Evolutionary conservation across 2,797 vertebrate species (phyloP).

Genomic region (Zalophus californianus): DNA sequence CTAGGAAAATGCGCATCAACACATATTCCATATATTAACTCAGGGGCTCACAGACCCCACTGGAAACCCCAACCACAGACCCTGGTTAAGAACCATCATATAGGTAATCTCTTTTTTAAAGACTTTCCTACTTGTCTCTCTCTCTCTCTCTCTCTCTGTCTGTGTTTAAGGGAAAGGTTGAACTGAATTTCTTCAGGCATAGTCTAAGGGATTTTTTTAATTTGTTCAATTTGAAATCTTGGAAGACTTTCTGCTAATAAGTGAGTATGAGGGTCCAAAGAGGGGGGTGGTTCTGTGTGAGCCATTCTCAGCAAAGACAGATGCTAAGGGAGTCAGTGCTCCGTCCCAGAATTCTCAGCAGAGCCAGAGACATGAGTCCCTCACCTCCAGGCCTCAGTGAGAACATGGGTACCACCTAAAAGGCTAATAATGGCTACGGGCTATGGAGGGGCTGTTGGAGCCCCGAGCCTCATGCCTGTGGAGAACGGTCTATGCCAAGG

Average conservation of each 20-base stretch:
- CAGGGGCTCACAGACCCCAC: neutral
- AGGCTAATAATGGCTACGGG: accelerated
- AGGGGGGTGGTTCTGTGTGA: neutral
- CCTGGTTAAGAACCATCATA: neutral
- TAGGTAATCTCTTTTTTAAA: neutral
- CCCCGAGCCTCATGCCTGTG: neutral
- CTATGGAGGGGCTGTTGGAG: neutral
- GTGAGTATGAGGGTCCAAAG: neutral
- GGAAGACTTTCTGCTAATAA: slow-evolving; percentile 22
- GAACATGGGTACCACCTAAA: neutral
- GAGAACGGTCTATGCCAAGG: neutral
- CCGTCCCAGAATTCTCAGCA: neutral
- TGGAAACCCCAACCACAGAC: neutral
- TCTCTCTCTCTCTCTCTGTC: neutral
- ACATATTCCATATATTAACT: neutral
- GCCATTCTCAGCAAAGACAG: neutral
- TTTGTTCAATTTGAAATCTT: neutral
- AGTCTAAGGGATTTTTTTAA: neutral
- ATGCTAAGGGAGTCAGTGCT: neutral
- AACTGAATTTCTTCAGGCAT: neutral
- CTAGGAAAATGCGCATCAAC: slow-evolving; percentile 30
- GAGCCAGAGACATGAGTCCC: neutral
- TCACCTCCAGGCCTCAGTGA: neutral
- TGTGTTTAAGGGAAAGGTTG: neutral
- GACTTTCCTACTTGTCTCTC: neutral